Base-by-base conservation (phyloP, 2,888 invertebrate species). In the Himalopsyche japonica region DNA sequence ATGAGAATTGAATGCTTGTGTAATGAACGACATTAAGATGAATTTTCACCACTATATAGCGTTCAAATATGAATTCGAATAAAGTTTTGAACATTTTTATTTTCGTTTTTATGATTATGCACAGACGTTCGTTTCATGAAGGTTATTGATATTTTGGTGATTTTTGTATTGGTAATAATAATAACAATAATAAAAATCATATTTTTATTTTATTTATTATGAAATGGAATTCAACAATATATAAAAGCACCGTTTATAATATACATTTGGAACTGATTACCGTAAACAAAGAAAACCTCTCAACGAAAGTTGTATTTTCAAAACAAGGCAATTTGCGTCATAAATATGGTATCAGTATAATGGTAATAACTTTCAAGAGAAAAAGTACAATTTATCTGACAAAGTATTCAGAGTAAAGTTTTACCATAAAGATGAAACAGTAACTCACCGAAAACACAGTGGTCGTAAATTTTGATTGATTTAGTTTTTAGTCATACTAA, bases 391-490 rank as follows among this genome's bases (percentile, higher is more conserved):
- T 37, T 37, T 77, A 34, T 77, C 34, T 77, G 20, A 18, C n/a
- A n/a, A 37, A 70, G 70, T 70, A 70, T 34, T 77, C 37, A 34
- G 43, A 77, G 77, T 34, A 77, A 77, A 77, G 77, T 77, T 77
- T 43, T 43, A 34, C 77, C 77, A 77, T 77, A 77, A 77, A 77
- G 43, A 77, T 77, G 77, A 77, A 77, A 77, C 77, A 77, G 77
- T 77, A 77, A 77, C 77, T 77, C 43, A 77, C 43, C 34, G 77
- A 77, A 77, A 77, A 77, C 77, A 77, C 37, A 77, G 43, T 20
- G 37, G 20, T 77, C 77, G 77, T 77, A 77, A 77, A 77, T 77
- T 77, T 77, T 77, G 77, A 77, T 77, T 77, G 77, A 77, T 77
- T 77, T 43, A 43, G 34, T 32, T 77, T 77, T 34, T 77, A n/a